Conservation (phyloP, 2,113 vertebrate species). For the Trichomycterus rosablanca region DNA sequence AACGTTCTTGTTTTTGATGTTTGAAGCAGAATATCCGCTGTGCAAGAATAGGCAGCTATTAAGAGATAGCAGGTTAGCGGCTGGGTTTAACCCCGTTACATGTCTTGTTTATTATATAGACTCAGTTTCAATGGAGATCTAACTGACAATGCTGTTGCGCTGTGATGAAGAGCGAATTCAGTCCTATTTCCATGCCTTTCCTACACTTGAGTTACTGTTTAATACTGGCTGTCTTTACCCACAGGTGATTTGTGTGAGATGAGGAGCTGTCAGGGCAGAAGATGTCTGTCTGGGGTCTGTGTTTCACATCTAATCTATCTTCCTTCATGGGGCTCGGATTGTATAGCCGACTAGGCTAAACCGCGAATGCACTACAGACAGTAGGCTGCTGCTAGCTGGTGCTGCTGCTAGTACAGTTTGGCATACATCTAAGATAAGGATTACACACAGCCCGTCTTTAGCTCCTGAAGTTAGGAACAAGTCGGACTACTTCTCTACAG, state of each 20-base stretch:
- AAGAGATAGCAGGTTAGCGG: background rate
- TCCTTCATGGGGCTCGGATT: background rate
- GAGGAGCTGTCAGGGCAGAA: slow-evolving; percentile 1
- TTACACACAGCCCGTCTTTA: background rate
- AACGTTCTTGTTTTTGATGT: background rate
- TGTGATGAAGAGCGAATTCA: too few relatives aligned
- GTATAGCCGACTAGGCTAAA: background rate
- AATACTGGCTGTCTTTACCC: background rate
- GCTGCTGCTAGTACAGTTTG: slow-evolving; percentile 3
- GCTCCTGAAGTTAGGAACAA: slow-evolving; percentile 21
- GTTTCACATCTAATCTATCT: background rate
- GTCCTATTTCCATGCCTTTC: too few relatives aligned
- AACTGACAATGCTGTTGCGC: too few relatives aligned
- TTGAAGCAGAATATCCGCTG: background rate
- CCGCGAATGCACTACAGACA: background rate
- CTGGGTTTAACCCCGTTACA: too few relatives aligned
- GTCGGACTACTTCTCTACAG: background rate
- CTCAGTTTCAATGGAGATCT: too few relatives aligned
- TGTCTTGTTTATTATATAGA: too few relatives aligned
- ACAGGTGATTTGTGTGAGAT: slow-evolving; percentile 4
- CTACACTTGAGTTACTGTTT: background rate
- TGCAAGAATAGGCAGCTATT: background rate
- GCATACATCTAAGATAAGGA: slow-evolving; percentile 15
- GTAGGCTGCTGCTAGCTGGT: slow-evolving; percentile 4
- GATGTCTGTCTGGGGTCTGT: slow-evolving; percentile 42